A percentile compares a stretch with the other conserved stretches of the same genome.
Evolutionary conservation across 2,113 vertebrate species (phyloP).

Genomic region (Carettochelys insculpta): DNA sequence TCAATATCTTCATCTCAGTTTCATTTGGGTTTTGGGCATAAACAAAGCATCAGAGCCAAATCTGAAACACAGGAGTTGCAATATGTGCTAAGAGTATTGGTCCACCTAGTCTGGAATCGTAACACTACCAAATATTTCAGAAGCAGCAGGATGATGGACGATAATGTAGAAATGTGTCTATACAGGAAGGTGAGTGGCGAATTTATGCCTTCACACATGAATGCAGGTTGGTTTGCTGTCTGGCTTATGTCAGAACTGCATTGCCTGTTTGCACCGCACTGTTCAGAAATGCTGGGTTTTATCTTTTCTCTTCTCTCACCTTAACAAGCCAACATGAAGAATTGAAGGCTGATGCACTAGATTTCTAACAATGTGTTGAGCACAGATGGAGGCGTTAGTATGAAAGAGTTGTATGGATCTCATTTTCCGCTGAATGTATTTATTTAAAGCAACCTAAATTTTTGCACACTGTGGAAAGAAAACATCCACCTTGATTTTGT

Average conservation of each 20-base stretch:
- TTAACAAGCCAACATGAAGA: background rate
- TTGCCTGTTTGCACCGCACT: background rate
- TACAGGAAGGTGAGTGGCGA: background rate
- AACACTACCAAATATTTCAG: background rate
- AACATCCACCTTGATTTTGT: slow-evolving; percentile 46
- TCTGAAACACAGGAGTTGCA: background rate
- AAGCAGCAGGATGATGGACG: background rate
- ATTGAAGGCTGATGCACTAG: background rate
- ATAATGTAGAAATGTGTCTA: background rate
- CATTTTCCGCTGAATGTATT: background rate
- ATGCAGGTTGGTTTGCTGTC: background rate
- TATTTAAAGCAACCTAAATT: slow-evolving; percentile 20
- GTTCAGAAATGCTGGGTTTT: background rate
- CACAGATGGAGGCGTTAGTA: background rate
- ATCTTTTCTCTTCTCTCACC: background rate
- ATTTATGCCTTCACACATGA: background rate
- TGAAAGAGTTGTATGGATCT: background rate
- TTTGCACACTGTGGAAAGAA: background rate
- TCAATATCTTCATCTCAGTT: slow-evolving; percentile 4
- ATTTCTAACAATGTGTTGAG: background rate
- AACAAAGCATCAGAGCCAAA: background rate
- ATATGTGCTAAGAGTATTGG: slow-evolving; percentile 16
- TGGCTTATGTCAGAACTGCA: background rate
- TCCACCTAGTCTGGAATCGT: background rate
- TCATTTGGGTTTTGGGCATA: background rate